Evolutionary conservation across 2,113 vertebrate species (phyloP), one percentile per base, ranked within the genome.

Genomic region (Geococcyx californianus): DNA sequence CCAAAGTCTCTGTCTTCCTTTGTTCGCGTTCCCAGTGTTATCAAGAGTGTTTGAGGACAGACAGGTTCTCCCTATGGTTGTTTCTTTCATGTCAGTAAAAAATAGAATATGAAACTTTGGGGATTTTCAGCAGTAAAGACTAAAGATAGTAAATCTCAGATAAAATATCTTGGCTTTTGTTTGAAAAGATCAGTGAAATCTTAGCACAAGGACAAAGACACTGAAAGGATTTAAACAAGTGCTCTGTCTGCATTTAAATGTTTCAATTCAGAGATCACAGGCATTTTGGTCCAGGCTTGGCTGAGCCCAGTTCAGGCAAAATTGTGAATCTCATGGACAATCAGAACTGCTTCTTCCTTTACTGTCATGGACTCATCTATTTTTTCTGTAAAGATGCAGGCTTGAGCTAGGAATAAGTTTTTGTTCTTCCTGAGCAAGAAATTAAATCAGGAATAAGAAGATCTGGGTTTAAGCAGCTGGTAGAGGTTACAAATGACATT

Each of bases 41-140:
- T 73, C 51, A 55, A 38, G 54, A 90, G 51, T 28, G 34, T 33
- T 75, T 76, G 45, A 75, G 33, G 49, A 89, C 34, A 89, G 78
- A 83, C 5, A 80, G 38, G 24, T 62, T 88, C 51, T 83, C 74
- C 63, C 51, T 33, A 16, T 58, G 75, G 33, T 78, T 60, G 16
- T 49, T n/a, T 66, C 81, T 90, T 89, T 89, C 54, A 94, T 74
- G 67, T 4, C 78, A 76, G 40, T 40, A 59, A 58, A 89, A 87
- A 83, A 11, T 42, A 69, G 67, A 84, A 26, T 51, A 72, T 42
- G 81, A 79, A 45, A 20, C 91, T 82, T 94, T 51, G 69, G 74
- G 84, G 87, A 72, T 67, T 93, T 89, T 74, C 62, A 69, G 66
- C 58, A 82, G 45, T 55, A 17, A 89, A 91, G 95, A 95, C 81